phyloP scores from a whole-genome alignment of 2,888 invertebrate genomes.

The Catotricha subobsoleta region DNA sequence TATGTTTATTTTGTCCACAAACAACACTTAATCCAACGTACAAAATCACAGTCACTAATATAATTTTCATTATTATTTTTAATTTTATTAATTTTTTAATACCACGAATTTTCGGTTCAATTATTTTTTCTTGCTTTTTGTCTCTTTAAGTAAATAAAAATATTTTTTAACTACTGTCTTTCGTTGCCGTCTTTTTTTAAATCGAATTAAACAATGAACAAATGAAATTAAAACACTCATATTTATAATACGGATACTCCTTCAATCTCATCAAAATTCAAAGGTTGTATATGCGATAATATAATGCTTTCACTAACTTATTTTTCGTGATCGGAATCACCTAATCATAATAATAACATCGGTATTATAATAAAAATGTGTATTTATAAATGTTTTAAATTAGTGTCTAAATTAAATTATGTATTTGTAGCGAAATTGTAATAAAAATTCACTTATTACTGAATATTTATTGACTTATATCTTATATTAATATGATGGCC shows the following conservation, averaged over 20 bases:
- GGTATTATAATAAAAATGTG: too few relatives aligned
- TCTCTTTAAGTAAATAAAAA: neutral
- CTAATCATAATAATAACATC: too few relatives aligned
- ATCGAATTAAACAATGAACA: neutral
- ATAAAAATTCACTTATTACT: too few relatives aligned
- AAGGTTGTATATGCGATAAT: neutral
- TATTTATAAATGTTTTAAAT: too few relatives aligned
- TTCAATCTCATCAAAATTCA: neutral
- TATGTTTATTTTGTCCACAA: neutral
- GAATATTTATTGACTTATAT: too few relatives aligned
- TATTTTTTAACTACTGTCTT: neutral
- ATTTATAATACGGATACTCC: neutral
- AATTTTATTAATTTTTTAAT: too few relatives aligned
- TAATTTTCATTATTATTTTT: too few relatives aligned
- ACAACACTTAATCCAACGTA: neutral
- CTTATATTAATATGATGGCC: too few relatives aligned
- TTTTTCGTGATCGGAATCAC: neutral
- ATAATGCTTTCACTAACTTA: neutral
- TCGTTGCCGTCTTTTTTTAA: neutral
- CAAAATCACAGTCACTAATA: neutral
- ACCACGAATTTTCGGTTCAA: too few relatives aligned
- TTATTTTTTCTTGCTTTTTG: too few relatives aligned
- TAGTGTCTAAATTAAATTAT: too few relatives aligned
- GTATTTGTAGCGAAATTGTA: too few relatives aligned
- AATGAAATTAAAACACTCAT: neutral